A percentile compares a stretch with the other conserved stretches of the same genome.
Evolutionary conservation across 53 echinoderm and acorn worm genomes (phyloP).

Genomic region (Patiria pectinifera): DNA sequence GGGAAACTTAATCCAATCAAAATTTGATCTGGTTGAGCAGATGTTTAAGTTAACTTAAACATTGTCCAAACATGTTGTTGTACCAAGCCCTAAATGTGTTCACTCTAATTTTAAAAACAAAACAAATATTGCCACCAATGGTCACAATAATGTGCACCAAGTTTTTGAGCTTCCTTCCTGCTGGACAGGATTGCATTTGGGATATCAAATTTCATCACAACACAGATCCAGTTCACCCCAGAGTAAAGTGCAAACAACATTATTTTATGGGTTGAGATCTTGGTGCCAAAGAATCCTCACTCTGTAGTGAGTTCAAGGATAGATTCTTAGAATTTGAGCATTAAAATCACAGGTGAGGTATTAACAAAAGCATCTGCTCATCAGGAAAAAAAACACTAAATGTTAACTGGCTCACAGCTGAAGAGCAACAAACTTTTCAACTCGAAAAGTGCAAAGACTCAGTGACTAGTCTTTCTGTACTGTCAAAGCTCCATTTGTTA

Average conservation of each 20-base stretch:
- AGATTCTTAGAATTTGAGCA: constrained; percentile 1
- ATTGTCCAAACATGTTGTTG: too few relatives aligned
- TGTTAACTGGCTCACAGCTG: not conserved
- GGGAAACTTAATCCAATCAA: too few relatives aligned
- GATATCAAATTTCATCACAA: not conserved
- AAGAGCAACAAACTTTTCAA: not conserved
- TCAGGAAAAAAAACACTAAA: too few relatives aligned
- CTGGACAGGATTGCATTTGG: not conserved
- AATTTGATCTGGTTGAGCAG: too few relatives aligned
- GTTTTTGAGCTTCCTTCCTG: not conserved
- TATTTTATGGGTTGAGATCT: not conserved
- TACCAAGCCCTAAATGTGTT: too few relatives aligned
- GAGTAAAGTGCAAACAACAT: not conserved
- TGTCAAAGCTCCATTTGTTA: too few relatives aligned
- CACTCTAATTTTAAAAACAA: too few relatives aligned
- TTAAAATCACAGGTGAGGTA: not conserved
- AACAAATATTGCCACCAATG: too few relatives aligned
- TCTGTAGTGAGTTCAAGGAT: not conserved
- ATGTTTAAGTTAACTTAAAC: too few relatives aligned
- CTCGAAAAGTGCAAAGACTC: too few relatives aligned
- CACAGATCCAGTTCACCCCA: not conserved
- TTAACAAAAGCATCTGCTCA: not conserved
- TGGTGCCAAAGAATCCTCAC: not conserved
- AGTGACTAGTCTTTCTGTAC: too few relatives aligned
- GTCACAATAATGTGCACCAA: not conserved